These are phyloP conservation scores for Eulacestoma nigropectus DNA, from an alignment of 2,113 vertebrate genomes.

Conservation along the genomic window DNA sequence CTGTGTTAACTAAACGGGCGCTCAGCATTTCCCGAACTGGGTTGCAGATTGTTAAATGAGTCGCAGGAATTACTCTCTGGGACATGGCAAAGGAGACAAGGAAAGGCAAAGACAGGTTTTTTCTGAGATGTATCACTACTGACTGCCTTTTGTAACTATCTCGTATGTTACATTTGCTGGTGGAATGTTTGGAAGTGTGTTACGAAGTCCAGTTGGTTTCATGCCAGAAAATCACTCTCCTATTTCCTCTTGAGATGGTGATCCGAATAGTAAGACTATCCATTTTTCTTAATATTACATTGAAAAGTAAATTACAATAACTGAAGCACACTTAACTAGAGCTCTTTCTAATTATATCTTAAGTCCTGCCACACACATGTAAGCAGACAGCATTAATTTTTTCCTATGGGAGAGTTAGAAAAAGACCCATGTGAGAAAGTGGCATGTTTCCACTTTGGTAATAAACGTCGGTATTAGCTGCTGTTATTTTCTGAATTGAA, in stretches of 20 bases:
- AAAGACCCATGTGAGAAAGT: not conserved
- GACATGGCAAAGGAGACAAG: not conserved
- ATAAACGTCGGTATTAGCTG: not conserved
- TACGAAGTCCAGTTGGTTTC: not conserved
- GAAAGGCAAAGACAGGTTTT: rapidly evolving
- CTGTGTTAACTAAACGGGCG: not conserved
- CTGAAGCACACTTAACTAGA: not conserved
- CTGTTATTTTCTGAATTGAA: not conserved
- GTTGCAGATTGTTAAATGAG: not conserved
- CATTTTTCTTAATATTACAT: not conserved
- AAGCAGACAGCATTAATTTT: constrained; percentile 1
- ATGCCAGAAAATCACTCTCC: not conserved
- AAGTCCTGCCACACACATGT: not conserved
- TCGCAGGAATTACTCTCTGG: not conserved
- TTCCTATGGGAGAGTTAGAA: not conserved
- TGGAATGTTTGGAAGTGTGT: not conserved
- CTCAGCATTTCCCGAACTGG: not conserved
- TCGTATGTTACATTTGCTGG: not conserved
- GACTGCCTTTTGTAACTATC: not conserved
- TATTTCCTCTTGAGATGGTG: not conserved
- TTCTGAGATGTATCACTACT: not conserved
- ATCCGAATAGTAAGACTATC: not conserved
- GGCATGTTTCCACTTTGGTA: not conserved
- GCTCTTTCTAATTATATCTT: not conserved
- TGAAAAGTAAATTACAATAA: not conserved